Conservation (phyloP, 2,888 invertebrate species). For the Ommatoiulus sabulosus region DNA sequence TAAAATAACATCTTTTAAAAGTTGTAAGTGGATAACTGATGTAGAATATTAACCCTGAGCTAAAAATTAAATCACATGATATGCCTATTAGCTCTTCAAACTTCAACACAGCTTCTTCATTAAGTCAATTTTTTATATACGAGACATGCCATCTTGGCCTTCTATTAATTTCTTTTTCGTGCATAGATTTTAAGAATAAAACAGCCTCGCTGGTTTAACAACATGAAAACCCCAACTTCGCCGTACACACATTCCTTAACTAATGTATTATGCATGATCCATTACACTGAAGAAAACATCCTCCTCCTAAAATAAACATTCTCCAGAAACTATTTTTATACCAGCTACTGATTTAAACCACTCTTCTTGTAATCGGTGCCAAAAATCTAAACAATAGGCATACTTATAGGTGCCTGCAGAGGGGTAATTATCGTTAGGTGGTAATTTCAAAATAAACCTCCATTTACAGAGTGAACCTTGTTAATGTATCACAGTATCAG, state of each 20-base stretch:
- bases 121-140: not conserved
- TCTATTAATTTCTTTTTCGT: not conserved
- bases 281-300: slow-evolving; percentile 1
- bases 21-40: not conserved
- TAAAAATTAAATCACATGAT: not conserved
- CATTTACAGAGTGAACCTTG: too few species aligned
- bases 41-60: not conserved
- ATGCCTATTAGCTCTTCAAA: not conserved
- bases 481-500: not conserved
- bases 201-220: not conserved
- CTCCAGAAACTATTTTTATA: not conserved
- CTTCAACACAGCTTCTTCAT: not conserved
- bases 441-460: too few species aligned
- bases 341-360: not conserved
- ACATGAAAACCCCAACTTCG: not conserved
- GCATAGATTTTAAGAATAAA: not conserved
- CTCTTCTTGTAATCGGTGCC: not conserved
- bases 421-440: not conserved
- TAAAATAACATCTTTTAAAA: not conserved
- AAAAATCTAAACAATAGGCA: not conserved
- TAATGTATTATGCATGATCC: not conserved
- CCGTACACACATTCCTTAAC: not conserved
- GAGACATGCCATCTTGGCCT: not conserved
- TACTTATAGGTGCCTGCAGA: not conserved
- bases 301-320: not conserved